A percentile compares a stretch with the other conserved stretches of the same genome.
These are phyloP conservation scores for Nephrotoma flavescens DNA, from an alignment of 2,888 invertebrate genomes.

Conservation along the genomic window DNA sequence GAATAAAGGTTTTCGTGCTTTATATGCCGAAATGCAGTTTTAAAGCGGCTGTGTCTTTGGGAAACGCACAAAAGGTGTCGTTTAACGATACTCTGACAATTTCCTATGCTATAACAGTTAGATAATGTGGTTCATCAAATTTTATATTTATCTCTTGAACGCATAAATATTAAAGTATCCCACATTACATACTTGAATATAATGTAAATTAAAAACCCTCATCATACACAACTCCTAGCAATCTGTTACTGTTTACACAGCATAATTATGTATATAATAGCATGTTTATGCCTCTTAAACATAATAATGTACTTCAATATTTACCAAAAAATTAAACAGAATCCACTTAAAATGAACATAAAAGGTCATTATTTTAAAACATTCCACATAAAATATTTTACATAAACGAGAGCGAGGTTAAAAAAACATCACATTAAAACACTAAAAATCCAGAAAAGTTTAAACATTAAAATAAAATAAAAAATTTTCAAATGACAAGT, in stretches of 20 bases:
- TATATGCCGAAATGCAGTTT: too few relatives aligned
- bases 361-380: neutral
- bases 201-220: too few relatives aligned
- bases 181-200: too few relatives aligned
- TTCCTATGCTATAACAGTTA: too few relatives aligned
- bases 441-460: neutral
- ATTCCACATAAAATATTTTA: neutral
- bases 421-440: neutral
- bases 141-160: too few relatives aligned
- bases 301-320: neutral
- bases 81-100: too few relatives aligned
- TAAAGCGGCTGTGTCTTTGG: too few relatives aligned
- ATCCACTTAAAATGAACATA: neutral
- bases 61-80: too few relatives aligned
- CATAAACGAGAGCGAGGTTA: neutral
- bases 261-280: neutral
- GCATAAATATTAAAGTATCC: too few relatives aligned
- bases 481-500: neutral
- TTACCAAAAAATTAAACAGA: neutral
- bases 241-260: neutral
- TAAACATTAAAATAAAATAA: neutral
- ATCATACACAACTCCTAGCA: neutral
- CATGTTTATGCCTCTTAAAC: neutral
- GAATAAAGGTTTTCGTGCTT: too few relatives aligned
- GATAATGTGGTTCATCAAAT: too few relatives aligned